These are phyloP conservation scores for Coregonus ussuriensis DNA, from an alignment of 2,797 vertebrate species.

Conservation along the genomic window DNA sequence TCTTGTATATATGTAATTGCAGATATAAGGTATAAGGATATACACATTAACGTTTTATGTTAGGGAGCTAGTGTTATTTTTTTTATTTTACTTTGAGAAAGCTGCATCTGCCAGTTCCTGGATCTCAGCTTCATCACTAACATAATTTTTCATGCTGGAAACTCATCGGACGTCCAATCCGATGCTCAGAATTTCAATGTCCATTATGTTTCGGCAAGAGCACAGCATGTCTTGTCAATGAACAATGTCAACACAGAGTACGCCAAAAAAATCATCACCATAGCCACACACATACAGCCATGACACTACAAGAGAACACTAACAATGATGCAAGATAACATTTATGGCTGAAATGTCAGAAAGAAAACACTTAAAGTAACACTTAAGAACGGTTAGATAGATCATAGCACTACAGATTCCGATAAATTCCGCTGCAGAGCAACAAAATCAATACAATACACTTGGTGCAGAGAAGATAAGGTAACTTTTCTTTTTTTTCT, in stretches of 20 bases:
- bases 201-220: constrained; percentile 79
- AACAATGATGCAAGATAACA: constrained; percentile 72
- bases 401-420: constrained; percentile 79
- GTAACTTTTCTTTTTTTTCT: constrained; percentile 67
- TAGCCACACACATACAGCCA: constrained; percentile 72
- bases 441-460: constrained; percentile 78
- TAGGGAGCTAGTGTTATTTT: constrained; percentile 32
- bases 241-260: constrained; percentile 70
- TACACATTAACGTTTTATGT: constrained; percentile 21
- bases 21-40: constrained; percentile 36
- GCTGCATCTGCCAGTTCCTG: constrained; percentile 33
- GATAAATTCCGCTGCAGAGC: constrained; percentile 75
- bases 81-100: constrained; percentile 35
- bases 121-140: constrained; percentile 30
- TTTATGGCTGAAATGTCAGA: constrained; percentile 72
- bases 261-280: constrained; percentile 72
- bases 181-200: constrained; percentile 60
- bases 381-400: constrained; percentile 70
- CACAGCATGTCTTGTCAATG: constrained; percentile 72
- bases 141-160: constrained; percentile 54
- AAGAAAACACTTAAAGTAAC: constrained; percentile 77
- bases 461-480: constrained; percentile 78
- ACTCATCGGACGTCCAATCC: constrained; percentile 42
- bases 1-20: constrained; percentile 37
- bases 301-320: constrained; percentile 75